Evolutionary conservation across 2,113 vertebrate species (phyloP).

Genomic region (Misgurnus anguillicaudatus): DNA sequence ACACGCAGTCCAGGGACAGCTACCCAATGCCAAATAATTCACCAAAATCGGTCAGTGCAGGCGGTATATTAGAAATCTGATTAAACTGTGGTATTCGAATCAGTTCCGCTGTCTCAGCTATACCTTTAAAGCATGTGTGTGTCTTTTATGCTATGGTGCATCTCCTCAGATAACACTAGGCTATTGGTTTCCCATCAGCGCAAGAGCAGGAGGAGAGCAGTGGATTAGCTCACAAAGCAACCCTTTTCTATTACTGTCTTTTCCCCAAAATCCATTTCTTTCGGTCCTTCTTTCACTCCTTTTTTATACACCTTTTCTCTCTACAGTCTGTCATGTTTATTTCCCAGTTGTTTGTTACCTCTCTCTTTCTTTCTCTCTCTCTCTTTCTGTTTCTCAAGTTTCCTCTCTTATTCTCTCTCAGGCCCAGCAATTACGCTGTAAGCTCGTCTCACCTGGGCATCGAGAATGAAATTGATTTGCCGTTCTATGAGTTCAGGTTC

Average conservation of each 20-base stretch:
- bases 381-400: conserved; percentile 22
- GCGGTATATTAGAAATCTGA: conserved; percentile 65
- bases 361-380: conserved; percentile 14
- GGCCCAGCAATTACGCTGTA: conserved; percentile 71
- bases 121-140: conserved; percentile 48
- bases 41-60: conserved; percentile 62
- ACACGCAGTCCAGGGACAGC: conserved; percentile 43
- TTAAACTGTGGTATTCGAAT: conserved; percentile 60
- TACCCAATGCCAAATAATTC: conserved; percentile 58
- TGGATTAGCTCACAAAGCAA: conserved; percentile 61
- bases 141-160: conserved; percentile 53
- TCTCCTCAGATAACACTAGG: conserved; percentile 68
- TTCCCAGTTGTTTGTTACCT: neutral
- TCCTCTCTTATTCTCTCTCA: conserved; percentile 11
- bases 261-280: conserved; percentile 1
- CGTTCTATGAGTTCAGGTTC: conserved; percentile 66
- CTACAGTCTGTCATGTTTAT: neutral
- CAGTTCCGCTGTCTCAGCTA: conserved; percentile 59
- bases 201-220: conserved; percentile 62
- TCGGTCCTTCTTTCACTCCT: neutral
- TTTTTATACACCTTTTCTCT: conserved; percentile 20
- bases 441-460: conserved; percentile 67
- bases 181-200: conserved; percentile 75
- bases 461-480: conserved; percentile 73
- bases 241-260: conserved; percentile 43